These are phyloP conservation scores for Elgaria multicarinata DNA, from an alignment of 2,113 vertebrate genomes.

Conservation along the genomic window DNA sequence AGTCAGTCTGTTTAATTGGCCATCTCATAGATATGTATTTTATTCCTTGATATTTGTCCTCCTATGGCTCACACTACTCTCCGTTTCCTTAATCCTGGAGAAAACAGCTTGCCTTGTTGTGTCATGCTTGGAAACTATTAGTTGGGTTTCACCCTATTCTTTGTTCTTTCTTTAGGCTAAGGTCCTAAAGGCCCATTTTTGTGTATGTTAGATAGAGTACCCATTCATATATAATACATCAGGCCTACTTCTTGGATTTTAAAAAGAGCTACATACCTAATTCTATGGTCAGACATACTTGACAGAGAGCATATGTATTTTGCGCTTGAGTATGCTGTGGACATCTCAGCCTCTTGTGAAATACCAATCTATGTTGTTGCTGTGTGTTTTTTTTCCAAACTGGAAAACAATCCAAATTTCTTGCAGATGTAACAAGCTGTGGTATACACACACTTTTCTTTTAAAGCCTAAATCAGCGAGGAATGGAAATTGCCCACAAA, in stretches of 20 bases:
- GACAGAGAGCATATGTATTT: neutral
- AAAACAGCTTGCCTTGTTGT: neutral
- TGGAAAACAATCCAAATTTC: constrained; percentile 18
- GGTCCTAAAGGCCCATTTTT: neutral
- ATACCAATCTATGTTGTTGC: neutral
- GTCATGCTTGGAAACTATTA: neutral
- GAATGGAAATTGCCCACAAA: neutral
- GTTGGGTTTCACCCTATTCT: neutral
- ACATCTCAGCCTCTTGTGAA: constrained; percentile 7
- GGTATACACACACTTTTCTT: neutral
- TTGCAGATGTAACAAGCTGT: constrained; percentile 20
- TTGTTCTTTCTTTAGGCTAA: neutral
- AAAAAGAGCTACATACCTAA: neutral
- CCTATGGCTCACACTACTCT: neutral
- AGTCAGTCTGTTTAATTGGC: neutral
- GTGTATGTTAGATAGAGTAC: neutral
- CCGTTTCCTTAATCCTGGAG: neutral
- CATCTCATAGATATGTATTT: neutral
- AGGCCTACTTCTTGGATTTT: neutral
- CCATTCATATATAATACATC: neutral
- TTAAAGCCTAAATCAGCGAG: neutral
- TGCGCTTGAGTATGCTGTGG: neutral
- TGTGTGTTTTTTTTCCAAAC: neutral
- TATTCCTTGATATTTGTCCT: neutral
- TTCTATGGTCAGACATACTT: constrained; percentile 9